These are phyloP conservation scores for Blastomussa wellsi DNA, from an alignment of 92 coral and sea anemone species.

Conservation along the genomic window DNA sequence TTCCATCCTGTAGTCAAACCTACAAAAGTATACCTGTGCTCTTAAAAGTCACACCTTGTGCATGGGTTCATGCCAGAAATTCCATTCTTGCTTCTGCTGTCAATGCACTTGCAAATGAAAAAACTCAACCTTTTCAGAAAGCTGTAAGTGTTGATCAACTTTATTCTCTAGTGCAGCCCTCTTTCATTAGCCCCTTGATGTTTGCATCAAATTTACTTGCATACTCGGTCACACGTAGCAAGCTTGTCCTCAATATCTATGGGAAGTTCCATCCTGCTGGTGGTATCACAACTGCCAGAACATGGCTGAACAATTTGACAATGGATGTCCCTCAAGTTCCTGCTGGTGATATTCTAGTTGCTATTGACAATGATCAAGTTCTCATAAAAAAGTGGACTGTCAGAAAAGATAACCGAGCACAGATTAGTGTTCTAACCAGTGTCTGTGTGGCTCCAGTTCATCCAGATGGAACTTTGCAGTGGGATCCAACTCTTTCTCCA, in stretches of 20 bases:
- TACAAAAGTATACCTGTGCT: slow-evolving; percentile 29
- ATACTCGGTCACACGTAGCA: slow-evolving; percentile 38
- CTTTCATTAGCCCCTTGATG: slow-evolving; percentile 26
- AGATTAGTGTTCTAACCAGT: slow-evolving; percentile 45
- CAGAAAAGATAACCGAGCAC: slow-evolving; percentile 46
- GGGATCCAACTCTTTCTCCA: slow-evolving; percentile 34
- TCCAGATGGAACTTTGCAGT: slow-evolving; percentile 20
- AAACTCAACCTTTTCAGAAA: slow-evolving; percentile 6
- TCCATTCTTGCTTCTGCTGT: slow-evolving; percentile 18
- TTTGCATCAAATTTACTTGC: slow-evolving; percentile 38
- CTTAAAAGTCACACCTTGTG: slow-evolving; percentile 20
- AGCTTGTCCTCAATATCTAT: slow-evolving; percentile 24
- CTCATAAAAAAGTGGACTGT: slow-evolving; percentile 45
- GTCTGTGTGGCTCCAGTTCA: slow-evolving; percentile 38
- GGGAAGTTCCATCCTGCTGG: slow-evolving; percentile 34
- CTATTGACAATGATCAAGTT: slow-evolving; percentile 47
- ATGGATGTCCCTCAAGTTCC: slow-evolving; percentile 34
- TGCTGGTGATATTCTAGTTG: slow-evolving; percentile 32
- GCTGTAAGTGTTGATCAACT: slow-evolving; percentile 29
- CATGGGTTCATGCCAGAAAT: slow-evolving; percentile 38
- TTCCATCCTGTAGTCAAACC: slow-evolving; percentile 30
- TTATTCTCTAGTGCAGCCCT: slow-evolving; percentile 32
- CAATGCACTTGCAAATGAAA: not conserved
- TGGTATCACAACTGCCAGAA: slow-evolving; percentile 5
- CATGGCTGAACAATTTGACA: slow-evolving; percentile 30